Percentiles rank a stretch among this genome's conserved stretches.
Evolutionary conservation across 2,797 vertebrate species (phyloP).

Genomic region (Otus scops): DNA sequence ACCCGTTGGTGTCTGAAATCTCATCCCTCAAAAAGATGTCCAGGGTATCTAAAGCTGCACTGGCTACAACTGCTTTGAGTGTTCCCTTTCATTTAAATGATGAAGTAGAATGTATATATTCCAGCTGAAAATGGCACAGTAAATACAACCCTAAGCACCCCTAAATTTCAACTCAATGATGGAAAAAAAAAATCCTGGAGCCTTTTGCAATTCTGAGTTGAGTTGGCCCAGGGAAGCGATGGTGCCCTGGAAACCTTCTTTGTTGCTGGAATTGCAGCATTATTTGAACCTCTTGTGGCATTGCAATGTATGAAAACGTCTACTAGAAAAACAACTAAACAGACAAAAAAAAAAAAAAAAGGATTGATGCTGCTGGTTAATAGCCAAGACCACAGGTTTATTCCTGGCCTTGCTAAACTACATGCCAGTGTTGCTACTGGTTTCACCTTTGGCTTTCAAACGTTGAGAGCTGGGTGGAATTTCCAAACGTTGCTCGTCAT

Average conservation of each 20-base stretch:
- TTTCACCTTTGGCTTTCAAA: not conserved
- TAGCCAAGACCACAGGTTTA: not conserved
- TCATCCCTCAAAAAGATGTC: not conserved
- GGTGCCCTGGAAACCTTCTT: not conserved
- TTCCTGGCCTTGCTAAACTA: not conserved
- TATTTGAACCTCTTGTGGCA: not conserved
- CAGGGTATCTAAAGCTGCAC: not conserved
- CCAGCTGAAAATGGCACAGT: not conserved
- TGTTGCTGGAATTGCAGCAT: accelerated
- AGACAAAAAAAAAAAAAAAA: not conserved
- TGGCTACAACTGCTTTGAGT: not conserved
- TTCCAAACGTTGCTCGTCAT: not conserved
- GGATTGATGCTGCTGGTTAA: not conserved
- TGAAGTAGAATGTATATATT: not conserved
- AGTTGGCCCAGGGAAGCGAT: not conserved
- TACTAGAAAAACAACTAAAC: not conserved
- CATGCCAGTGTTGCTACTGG: not conserved
- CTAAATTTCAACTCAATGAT: not conserved
- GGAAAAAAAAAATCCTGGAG: not conserved
- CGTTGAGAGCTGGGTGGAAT: not conserved
- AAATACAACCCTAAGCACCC: not conserved
- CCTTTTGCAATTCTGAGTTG: not conserved
- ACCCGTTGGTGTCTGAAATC: not conserved
- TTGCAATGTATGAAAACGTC: not conserved
- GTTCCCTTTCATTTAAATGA: not conserved